Evolutionary conservation across 2,888 invertebrate species (phyloP), one percentile per base, ranked within the genome.

Genomic region (Hemithea aestivaria): DNA sequence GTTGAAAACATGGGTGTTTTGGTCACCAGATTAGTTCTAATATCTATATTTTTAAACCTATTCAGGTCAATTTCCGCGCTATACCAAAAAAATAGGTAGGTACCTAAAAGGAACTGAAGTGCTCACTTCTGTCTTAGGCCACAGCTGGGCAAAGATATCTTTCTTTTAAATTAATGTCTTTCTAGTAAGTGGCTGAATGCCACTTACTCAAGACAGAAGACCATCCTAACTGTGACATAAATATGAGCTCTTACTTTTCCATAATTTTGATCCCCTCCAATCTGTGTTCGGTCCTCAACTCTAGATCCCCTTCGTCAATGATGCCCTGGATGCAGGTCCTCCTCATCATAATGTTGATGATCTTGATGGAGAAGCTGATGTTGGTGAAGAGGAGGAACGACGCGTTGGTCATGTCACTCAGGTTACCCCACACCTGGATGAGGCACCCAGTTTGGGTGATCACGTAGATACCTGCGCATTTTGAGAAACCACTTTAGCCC

Each of bases 391-490:
- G 56, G 0, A 81, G 51, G 35, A 74, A 79, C 1, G 73, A 58
- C 0, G 69, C 66, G 7, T 62, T 69, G 1, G 73, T 76, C 81
- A 81, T 80, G 7, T 67, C 51, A 0, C 61, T 32, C 1, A 83
- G 24, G 41, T 81, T 56, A 0, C 80, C 82, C 76, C 82, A 76
- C 1, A 81, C 73, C 39, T 68, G 51, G 23, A 70, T 51, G 28
- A 89, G 56, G 39, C 81, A 77, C 0, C 75, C 71, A 0, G 71
- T 51, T 63, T 88, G 87, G 0, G 75, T 63, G 2, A 77, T 51
- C 1, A 79, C 42, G 34, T 73, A 74, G 6, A 67, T 58, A 7
- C 80, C 76, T 75, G 51, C 42, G 12, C 20, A 9, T 29, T n/a
- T 16, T 25, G 2, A 9, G 7, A 10, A 7, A 7, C 7, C 21